These are phyloP conservation scores for Salvator merianae DNA, from an alignment of 2,113 vertebrate species.

Conservation along the genomic window DNA sequence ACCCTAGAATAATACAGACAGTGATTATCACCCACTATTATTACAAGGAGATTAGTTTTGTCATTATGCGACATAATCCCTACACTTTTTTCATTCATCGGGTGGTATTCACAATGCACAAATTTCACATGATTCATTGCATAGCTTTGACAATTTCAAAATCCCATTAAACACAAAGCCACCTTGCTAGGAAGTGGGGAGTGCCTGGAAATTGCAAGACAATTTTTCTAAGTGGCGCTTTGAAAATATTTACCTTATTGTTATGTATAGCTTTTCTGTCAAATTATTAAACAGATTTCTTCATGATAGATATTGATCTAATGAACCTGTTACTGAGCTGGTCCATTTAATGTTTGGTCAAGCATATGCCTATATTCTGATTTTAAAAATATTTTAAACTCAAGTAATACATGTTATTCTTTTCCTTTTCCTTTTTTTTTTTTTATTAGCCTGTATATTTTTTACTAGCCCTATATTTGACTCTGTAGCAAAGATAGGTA, in stretches of 20 bases:
- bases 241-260: slow-evolving; percentile 11
- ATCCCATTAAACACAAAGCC: slow-evolving; percentile 29
- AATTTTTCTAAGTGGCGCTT: neutral
- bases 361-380: slow-evolving; percentile 3
- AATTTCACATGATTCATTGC: slow-evolving; percentile 52
- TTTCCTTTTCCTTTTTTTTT: too few relatives aligned
- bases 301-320: slow-evolving; percentile 24
- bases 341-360: too few relatives aligned
- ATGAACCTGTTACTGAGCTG: neutral
- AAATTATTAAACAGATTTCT: neutral
- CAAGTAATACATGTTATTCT: too few relatives aligned
- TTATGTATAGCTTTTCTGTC: neutral
- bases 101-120: slow-evolving; percentile 64
- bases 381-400: too few relatives aligned
- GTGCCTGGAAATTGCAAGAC: neutral
- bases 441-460: too few relatives aligned
- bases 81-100: slow-evolving; percentile 66
- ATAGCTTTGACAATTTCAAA: slow-evolving; percentile 44
- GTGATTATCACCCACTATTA: slow-evolving; percentile 58
- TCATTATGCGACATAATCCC: slow-evolving; percentile 68
- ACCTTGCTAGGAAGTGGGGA: neutral
- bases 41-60: slow-evolving; percentile 68
- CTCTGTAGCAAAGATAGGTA: too few relatives aligned
- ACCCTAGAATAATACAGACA: slow-evolving; percentile 59
- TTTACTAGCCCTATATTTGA: too few relatives aligned